These are phyloP conservation scores for Cyanistes caeruleus DNA, from an alignment of 2,113 vertebrate species.

Conservation along the genomic window DNA sequence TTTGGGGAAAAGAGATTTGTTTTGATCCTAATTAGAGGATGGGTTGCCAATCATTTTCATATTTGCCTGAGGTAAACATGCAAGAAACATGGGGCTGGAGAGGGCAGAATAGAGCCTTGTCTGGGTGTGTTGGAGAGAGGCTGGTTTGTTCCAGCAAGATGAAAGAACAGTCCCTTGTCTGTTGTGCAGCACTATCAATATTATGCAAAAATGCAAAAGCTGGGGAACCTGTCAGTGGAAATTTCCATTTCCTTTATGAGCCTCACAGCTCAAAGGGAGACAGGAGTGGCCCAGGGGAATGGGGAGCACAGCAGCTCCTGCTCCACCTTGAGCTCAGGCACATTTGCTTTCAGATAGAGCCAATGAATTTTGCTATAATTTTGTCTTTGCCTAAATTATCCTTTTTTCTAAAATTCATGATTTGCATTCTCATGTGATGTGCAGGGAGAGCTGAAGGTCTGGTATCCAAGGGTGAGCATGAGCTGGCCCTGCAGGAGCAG, in stretches of 20 bases:
- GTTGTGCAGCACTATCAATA: neutral
- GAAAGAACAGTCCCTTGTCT: neutral
- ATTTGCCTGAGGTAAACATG: neutral
- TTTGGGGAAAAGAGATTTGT: neutral
- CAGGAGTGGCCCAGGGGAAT: neutral
- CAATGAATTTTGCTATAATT: neutral
- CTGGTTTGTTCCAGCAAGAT: neutral
- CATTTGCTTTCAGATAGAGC: neutral
- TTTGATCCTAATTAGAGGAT: neutral
- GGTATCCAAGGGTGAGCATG: neutral
- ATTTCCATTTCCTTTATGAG: constrained; percentile 26
- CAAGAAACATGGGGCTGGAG: neutral
- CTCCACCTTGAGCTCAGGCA: neutral
- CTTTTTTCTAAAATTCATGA: neutral
- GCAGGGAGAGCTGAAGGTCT: neutral
- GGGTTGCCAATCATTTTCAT: neutral
- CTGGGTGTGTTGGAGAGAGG: neutral
- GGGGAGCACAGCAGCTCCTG: neutral
- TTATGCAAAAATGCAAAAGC: constrained; percentile 15
- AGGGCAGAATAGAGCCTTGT: neutral
- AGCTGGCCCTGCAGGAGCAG: neutral
- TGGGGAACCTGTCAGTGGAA: constrained; percentile 29
- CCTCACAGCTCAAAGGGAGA: neutral
- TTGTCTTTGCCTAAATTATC: neutral
- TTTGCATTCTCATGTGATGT: neutral